Percentiles rank a stretch among this genome's conserved stretches.
Evolutionary conservation across 1,140 invertebrate species (phyloP).

Genomic region (Pentalonia nigronervosa): DNA sequence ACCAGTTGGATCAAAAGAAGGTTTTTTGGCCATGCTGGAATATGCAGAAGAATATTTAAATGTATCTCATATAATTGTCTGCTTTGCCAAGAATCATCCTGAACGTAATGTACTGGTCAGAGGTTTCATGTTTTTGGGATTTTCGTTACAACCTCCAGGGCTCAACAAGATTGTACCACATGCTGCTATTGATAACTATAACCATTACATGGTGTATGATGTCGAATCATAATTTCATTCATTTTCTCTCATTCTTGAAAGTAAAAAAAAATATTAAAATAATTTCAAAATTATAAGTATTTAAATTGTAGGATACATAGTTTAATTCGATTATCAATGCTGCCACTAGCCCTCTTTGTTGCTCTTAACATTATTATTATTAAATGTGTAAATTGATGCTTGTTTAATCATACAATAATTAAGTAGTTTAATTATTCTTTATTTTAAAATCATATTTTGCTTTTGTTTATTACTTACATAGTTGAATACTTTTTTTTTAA

Average conservation of each 20-base stretch:
- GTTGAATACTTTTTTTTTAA: conserved; percentile 47
- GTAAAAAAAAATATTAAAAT: conserved; percentile 31
- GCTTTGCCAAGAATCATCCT: conserved; percentile 81
- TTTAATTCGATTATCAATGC: conserved; percentile 37
- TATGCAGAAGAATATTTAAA: conserved; percentile 93
- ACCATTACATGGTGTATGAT: conserved; percentile 82
- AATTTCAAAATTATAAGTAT: conserved; percentile 46
- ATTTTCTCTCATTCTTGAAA: conserved; percentile 21
- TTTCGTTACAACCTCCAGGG: conserved; percentile 82
- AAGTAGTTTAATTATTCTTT: conserved; percentile 17
- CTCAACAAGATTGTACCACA: conserved; percentile 75
- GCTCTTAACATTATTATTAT: conserved; percentile 55
- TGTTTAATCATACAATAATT: conserved; percentile 50
- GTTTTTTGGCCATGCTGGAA: conserved; percentile 90
- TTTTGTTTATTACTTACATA: conserved; percentile 49
- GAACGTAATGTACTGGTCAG: conserved; percentile 86
- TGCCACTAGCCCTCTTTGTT: conserved; percentile 49
- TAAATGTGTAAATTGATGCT: conserved; percentile 51
- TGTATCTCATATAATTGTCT: conserved; percentile 82
- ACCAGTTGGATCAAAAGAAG: conserved; percentile 89
- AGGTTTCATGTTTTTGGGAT: conserved; percentile 97
- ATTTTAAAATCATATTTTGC: conserved; percentile 34
- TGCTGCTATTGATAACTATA: conserved; percentile 68
- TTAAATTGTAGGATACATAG: conserved; percentile 31
- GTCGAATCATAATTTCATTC: conserved; percentile 67